phyloP scores from a whole-genome alignment of 2,888 invertebrate species.

The Sericinus montela region DNA sequence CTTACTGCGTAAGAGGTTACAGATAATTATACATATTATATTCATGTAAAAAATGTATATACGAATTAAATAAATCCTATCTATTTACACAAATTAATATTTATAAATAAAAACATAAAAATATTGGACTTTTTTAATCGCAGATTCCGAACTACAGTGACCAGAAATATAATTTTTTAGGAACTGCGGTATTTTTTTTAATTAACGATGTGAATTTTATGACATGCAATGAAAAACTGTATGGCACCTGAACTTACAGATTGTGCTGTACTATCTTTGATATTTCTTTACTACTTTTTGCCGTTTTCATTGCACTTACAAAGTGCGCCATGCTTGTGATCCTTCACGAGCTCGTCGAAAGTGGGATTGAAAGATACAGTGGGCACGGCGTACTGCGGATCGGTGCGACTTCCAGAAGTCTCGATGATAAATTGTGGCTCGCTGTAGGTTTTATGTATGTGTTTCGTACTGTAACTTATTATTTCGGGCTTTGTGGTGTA shows the following conservation, averaged over 20 bases:
- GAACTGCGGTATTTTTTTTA: constrained; percentile 39
- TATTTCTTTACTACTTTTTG: constrained; percentile 44
- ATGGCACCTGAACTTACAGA: constrained; percentile 60
- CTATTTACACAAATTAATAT: constrained; percentile 44
- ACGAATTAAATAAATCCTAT: constrained; percentile 38
- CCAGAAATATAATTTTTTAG: constrained; percentile 31
- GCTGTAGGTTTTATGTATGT: constrained; percentile 33
- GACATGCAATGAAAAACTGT: constrained; percentile 22
- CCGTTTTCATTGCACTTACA: constrained; percentile 63
- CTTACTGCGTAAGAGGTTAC: neutral
- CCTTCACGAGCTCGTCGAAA: constrained; percentile 44
- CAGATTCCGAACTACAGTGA: constrained; percentile 7
- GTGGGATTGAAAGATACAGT: constrained; percentile 52
- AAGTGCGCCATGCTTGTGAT: constrained; percentile 51
- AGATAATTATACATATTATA: constrained; percentile 8
- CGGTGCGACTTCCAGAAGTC: constrained; percentile 60
- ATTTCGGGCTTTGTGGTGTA: constrained; percentile 44
- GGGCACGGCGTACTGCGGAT: constrained; percentile 61
- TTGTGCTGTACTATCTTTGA: no score
- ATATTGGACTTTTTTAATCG: constrained; percentile 17
- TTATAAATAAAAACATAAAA: constrained; percentile 31
- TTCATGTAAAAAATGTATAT: constrained; percentile 22
- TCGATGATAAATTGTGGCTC: constrained; percentile 52
- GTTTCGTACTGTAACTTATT: constrained; percentile 32
- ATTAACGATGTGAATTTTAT: constrained; percentile 4